Conservation (phyloP, 1,140 invertebrate genomes). For the Hycleus phaleratus region DNA sequence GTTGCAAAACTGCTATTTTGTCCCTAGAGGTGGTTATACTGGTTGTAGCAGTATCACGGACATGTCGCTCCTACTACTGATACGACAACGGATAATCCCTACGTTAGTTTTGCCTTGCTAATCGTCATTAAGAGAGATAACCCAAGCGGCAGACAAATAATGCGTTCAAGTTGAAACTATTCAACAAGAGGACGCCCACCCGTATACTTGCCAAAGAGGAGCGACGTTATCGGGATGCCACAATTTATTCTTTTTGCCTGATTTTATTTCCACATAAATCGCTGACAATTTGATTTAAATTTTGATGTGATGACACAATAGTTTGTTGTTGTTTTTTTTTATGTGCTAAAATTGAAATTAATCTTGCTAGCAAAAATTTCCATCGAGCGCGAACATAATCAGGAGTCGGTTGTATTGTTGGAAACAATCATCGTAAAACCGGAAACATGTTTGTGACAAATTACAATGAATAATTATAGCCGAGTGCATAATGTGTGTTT, state of each 20-base stretch:
- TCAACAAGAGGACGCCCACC: too few species aligned
- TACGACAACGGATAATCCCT: constrained; percentile 11
- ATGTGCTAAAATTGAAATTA: not conserved
- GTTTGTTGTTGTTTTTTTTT: too few species aligned
- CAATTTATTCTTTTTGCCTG: too few species aligned
- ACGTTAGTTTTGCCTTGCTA: constrained; percentile 20
- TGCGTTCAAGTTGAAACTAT: not conserved
- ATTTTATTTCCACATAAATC: too few species aligned
- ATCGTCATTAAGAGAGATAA: constrained; percentile 17
- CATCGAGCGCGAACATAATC: constrained; percentile 8
- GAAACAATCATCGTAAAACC: constrained; percentile 16
- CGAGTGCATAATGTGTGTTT: constrained; percentile 14
- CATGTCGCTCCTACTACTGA: too few species aligned
- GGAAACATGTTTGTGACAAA: constrained; percentile 15
- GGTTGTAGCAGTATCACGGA: too few species aligned
- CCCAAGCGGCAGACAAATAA: constrained; percentile 15
- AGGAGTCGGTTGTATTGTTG: constrained; percentile 4
- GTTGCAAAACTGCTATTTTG: too few species aligned
- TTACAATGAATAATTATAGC: constrained; percentile 15
- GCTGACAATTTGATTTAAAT: too few species aligned
- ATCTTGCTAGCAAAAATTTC: constrained; percentile 6
- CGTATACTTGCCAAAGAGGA: too few species aligned
- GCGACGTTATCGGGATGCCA: too few species aligned
- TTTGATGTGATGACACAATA: too few species aligned
- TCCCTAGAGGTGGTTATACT: too few species aligned